Percentiles rank a stretch among this genome's conserved stretches.
phyloP scores from a whole-genome alignment of 2,888 invertebrate species.

The Schrankia costaestrigalis region DNA sequence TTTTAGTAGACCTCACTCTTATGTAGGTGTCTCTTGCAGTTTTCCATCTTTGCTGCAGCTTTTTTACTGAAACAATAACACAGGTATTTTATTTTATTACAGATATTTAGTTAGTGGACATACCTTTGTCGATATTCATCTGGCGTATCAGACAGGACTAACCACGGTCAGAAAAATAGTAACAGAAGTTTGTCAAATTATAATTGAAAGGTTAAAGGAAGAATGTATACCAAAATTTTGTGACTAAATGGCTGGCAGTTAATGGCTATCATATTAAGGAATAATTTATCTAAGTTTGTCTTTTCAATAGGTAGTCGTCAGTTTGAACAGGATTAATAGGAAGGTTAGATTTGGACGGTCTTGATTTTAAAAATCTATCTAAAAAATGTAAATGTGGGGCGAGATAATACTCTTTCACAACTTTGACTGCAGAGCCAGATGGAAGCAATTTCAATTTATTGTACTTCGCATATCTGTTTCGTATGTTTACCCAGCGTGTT shows the following conservation, averaged over 20 bases:
- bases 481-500: background rate
- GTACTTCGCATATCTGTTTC: background rate
- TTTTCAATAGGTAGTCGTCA: background rate
- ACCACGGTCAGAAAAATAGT: slow-evolving; percentile 29
- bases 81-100: slow-evolving; percentile 14
- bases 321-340: no score
- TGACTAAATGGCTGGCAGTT: slow-evolving; percentile 13
- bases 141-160: slow-evolving; percentile 31
- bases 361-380: background rate
- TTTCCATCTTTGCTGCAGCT: slow-evolving; percentile 24
- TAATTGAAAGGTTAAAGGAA: slow-evolving; percentile 27
- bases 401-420: background rate
- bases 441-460: background rate
- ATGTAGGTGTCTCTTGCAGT: no score
- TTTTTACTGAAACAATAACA: slow-evolving; percentile 18
- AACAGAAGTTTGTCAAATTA: slow-evolving; percentile 30
- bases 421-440: background rate
- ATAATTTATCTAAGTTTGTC: background rate
- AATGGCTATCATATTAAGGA: slow-evolving; percentile 2
- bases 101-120: slow-evolving; percentile 26
- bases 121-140: slow-evolving; percentile 25
- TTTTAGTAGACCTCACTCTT: slow-evolving; percentile 23
- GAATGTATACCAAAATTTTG: slow-evolving; percentile 25
- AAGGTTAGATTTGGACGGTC: no score
- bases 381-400: background rate